Evolutionary conservation across 2,797 vertebrate species (phyloP).

Genomic region (Eurystomus glaucurus): DNA sequence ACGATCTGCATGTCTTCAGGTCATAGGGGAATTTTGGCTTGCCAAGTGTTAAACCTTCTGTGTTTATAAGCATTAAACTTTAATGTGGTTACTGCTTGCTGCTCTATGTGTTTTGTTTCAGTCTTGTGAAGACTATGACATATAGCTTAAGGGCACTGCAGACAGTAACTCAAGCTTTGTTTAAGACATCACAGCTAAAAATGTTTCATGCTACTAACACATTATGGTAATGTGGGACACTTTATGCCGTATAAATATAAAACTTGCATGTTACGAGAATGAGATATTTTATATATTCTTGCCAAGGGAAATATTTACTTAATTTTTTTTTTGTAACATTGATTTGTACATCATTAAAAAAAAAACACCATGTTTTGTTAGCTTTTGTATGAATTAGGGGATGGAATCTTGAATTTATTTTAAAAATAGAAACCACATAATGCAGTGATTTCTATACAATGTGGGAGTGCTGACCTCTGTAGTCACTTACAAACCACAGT

Average conservation of each 20-base stretch:
- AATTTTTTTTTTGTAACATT: not conserved
- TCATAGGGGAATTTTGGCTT: slow-evolving; percentile 60
- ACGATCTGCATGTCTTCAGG: slow-evolving; percentile 61
- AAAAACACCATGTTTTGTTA: slow-evolving; percentile 2
- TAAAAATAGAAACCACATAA: not conserved
- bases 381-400: slow-evolving; percentile 25
- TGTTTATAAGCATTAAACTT: slow-evolving; percentile 60
- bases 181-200: slow-evolving; percentile 32
- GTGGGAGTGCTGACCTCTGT: not conserved
- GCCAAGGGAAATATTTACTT: slow-evolving; percentile 49
- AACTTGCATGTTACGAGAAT: not conserved
- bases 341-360: slow-evolving; percentile 8
- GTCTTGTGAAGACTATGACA: slow-evolving; percentile 27
- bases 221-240: slow-evolving; percentile 28
- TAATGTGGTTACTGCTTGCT: slow-evolving; percentile 24
- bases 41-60: slow-evolving; percentile 64
- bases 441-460: not conserved
- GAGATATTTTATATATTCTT: slow-evolving; percentile 37
- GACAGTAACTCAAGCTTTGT: slow-evolving; percentile 27
- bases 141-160: slow-evolving; percentile 39
- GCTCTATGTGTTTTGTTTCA: slow-evolving; percentile 16
- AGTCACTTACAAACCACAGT: not conserved
- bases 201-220: slow-evolving; percentile 27
- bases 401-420: slow-evolving; percentile 37
- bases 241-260: not conserved